Base-by-base conservation (phyloP, 2,888 invertebrate genomes). In the Sesia apiformis region DNA sequence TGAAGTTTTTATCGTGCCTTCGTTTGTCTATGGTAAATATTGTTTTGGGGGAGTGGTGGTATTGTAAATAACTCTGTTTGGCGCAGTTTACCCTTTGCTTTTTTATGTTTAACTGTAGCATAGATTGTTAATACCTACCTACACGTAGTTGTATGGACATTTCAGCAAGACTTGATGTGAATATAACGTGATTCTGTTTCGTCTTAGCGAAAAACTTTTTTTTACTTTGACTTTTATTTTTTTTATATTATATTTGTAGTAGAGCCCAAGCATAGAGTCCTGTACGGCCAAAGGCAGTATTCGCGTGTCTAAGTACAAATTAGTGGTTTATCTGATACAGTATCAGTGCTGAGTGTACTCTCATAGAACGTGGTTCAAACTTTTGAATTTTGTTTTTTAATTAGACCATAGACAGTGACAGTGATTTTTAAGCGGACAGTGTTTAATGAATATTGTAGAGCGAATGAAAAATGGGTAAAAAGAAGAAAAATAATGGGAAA, bases 401-500 rank as follows among this genome's bases (percentile, higher is more conserved):
- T 40, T 7, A 39, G 7, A 8, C 7, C 8, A 52, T 39, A 52
- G 39, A 51, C 8, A 52, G 39, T 52, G 8, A 40, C 40, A 39
- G 7, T 52, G 7, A n/a, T 7, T 40, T 52, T 52, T 38, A 46
- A 46, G 46, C 8, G 46, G n/a, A n/a, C 8, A 64, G 74, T 77
- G 72, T 65, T 66, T 57, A 73, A 80, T 81, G 77, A 60, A 67
- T 58, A 57, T 62, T 57, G 42, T 62, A 57, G 61, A 55, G 52
- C 39, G 4, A 57, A 65, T 60, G n/a, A 65, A 77, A 70, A 74
- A 89, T 89, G 88, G 87, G 87, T 60, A 88, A 87, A 62, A 88
- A 87, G 77, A 88, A 86, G 80, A 89, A 86, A 78, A 79, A 77
- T 70, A 79, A 63, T 63, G 78, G 71, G 7, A 86, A 81, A 63